phyloP scores from a whole-genome alignment of 2,797 vertebrate species.

The Momotus momota region DNA sequence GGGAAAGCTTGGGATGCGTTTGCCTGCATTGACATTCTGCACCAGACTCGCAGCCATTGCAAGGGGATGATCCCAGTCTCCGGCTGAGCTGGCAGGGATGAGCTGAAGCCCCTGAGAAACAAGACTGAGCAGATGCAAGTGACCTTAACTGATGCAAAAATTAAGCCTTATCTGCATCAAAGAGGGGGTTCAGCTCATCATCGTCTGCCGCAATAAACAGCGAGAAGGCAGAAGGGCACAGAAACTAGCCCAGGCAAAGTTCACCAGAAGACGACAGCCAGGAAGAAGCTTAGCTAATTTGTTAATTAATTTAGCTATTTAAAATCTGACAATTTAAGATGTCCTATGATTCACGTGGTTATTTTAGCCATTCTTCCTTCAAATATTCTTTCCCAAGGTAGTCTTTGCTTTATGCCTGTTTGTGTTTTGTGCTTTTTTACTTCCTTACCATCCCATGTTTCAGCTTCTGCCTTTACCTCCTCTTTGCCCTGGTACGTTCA shows the following conservation, averaged over 20 bases:
- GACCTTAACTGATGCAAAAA: slow-evolving; percentile 51
- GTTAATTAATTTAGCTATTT: not conserved
- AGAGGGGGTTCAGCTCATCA: slow-evolving; percentile 7
- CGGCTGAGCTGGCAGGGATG: slow-evolving; percentile 29
- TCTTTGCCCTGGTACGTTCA: not conserved
- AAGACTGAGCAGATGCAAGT: slow-evolving; percentile 20
- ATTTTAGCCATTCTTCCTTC: not conserved
- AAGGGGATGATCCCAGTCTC: slow-evolving; percentile 20
- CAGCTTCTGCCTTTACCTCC: not conserved
- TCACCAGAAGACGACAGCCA: not conserved
- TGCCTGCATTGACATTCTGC: slow-evolving; percentile 41
- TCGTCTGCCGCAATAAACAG: not conserved
- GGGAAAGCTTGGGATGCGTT: not conserved
- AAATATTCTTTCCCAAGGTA: not conserved
- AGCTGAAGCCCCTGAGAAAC: slow-evolving; percentile 59
- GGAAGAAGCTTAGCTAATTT: not conserved
- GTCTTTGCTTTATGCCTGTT: not conserved
- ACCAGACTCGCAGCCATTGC: not conserved
- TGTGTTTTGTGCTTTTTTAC: not conserved
- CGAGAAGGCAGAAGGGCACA: not conserved
- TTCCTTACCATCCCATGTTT: not conserved
- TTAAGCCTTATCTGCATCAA: slow-evolving; percentile 27
- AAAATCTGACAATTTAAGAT: not conserved
- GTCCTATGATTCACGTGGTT: rapidly evolving
- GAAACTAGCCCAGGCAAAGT: not conserved